Evolutionary conservation across 2,797 vertebrate species (phyloP).

Genomic region (Centroberyx gerrardi): DNA sequence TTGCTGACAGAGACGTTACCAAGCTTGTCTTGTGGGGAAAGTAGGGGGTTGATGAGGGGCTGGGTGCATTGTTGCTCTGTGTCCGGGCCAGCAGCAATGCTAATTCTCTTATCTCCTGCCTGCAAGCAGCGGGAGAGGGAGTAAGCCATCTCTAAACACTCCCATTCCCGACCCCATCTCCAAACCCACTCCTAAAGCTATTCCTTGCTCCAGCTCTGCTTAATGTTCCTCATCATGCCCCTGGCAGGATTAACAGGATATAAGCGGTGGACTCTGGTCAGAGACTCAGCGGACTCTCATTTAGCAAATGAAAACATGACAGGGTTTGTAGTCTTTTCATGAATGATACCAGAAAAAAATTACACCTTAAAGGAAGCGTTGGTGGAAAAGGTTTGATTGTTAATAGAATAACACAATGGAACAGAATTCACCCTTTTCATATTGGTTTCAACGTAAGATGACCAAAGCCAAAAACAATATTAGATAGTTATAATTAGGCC

Average conservation of each 20-base stretch:
- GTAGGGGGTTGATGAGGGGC: slow-evolving; percentile 34
- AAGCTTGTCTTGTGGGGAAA: slow-evolving; percentile 49
- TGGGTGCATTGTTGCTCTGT: slow-evolving; percentile 55
- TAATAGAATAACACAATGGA: neutral
- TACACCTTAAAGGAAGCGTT: neutral
- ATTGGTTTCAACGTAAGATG: neutral
- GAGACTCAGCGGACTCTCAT: neutral
- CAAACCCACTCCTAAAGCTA: slow-evolving; percentile 39
- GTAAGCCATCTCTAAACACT: slow-evolving; percentile 54
- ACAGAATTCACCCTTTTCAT: neutral
- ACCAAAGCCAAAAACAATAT: neutral
- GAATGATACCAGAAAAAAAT: neutral
- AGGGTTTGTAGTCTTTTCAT: slow-evolving; percentile 2
- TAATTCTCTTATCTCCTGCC: slow-evolving; percentile 82
- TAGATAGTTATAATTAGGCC: neutral
- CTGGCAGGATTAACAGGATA: slow-evolving; percentile 39
- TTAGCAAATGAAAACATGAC: slow-evolving; percentile 20
- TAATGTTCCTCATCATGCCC: slow-evolving; percentile 39
- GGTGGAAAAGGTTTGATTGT: neutral
- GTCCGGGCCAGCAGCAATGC: slow-evolving; percentile 57
- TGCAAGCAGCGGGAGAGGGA: slow-evolving; percentile 75
- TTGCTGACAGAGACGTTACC: slow-evolving; percentile 71
- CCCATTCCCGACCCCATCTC: slow-evolving; percentile 46
- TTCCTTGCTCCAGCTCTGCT: slow-evolving; percentile 34
- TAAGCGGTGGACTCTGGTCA: slow-evolving; percentile 1